Conservation (phyloP, 2,888 invertebrate genomes). For the Melinaea menophilus region DNA sequence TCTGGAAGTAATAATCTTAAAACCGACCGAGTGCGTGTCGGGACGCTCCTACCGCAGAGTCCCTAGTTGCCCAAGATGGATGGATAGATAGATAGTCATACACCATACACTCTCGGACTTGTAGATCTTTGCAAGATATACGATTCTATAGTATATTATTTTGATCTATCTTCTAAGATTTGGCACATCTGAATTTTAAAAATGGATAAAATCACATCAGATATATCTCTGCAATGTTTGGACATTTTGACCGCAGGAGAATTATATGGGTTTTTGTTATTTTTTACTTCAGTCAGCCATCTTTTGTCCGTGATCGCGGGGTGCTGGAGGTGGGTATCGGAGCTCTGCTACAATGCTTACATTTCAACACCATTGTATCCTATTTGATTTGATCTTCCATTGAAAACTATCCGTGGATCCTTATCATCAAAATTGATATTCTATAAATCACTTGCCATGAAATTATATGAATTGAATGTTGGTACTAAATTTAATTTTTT, state of each 20-base stretch:
- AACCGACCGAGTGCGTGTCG: no score
- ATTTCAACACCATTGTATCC: constrained; percentile 56
- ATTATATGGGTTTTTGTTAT: constrained; percentile 37
- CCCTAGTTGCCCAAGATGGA: no score
- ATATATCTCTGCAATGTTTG: constrained; percentile 41
- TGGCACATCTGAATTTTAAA: no score
- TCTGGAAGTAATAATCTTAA: no score
- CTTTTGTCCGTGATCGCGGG: constrained; percentile 41
- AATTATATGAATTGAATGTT: neutral
- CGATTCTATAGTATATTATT: no score
- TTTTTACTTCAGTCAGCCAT: constrained; percentile 44
- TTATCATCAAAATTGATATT: constrained; percentile 37
- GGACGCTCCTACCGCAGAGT: no score
- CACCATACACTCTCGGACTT: no score
- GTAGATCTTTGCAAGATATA: no score
- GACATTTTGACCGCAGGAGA: constrained; percentile 53
- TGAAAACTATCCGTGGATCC: constrained; percentile 45
- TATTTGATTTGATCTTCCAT: constrained; percentile 52
- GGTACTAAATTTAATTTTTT: neutral
- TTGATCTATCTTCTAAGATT: no score
- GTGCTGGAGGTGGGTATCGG: constrained; percentile 35
- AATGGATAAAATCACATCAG: constrained; percentile 1
- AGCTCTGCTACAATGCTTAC: constrained; percentile 59
- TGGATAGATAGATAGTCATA: no score
- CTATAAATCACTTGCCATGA: neutral